Base-by-base conservation (phyloP, 2,888 invertebrate species). In the Plebejus anna region DNA sequence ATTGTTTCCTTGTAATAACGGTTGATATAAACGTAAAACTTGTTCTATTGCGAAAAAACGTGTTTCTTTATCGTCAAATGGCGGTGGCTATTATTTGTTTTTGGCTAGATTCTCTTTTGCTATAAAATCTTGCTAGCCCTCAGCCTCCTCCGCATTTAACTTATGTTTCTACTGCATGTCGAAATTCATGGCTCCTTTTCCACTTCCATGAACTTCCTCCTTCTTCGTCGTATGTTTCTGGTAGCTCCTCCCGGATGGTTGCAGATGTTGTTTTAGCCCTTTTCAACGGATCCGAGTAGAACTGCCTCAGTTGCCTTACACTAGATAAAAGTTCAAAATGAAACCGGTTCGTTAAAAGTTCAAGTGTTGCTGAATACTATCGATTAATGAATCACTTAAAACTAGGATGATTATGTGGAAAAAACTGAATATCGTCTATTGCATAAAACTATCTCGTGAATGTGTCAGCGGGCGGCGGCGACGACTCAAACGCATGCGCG, bases 11-110 rank as follows among this genome's bases (percentile, higher is more conserved):
- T 89, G 88, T 94, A 92, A 94, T 93, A 94, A 94, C 92, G 91
- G 91, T 94, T 94, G 94, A 94, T 94, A 94, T 94, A 94, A 94
- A 94, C 89, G 87, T 90, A 94, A 94, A 94, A 94, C 94, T 94
- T 93, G 94, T 94, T 94, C 94, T 94, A 94, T 94, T 94, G 94
- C 94, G 94, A 94, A 94, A 94, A 94, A 94, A 94, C 93, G 93
- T 92, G 90, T 92, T 94, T 88, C 94, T 94, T 94, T 93, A 93
- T 91, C 91, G 94, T 94, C 94, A 94, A 94, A 94, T 94, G 92
- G 90, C 94, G 91, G 85, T 86, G 83, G 85, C 84, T 90, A 84
- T 89, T 88, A 90, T 92, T 91, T 87, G 80, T 88, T 90, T 80
- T 82, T 83, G 86, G 84, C 91, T 93, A 92, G 88, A 88, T 89